These are phyloP conservation scores for Lepidotrigona ventralis DNA, from an alignment of 1,140 invertebrate genomes.

Conservation along the genomic window DNA sequence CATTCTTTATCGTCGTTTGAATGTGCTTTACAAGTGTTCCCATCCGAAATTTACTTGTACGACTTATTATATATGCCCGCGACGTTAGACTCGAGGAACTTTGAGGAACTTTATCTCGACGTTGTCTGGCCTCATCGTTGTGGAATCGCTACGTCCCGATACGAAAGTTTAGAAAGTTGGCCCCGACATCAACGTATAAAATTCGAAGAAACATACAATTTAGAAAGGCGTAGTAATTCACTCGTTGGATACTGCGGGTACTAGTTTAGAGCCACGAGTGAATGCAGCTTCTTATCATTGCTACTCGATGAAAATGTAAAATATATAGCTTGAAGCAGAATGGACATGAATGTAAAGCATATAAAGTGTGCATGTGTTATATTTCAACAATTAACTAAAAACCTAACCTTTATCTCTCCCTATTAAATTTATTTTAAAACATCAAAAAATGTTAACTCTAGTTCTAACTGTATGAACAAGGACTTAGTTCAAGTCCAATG, in stretches of 20 bases:
- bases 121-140: neutral
- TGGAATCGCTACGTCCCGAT: neutral
- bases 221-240: neutral
- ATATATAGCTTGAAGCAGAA: too few relatives aligned
- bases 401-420: too few relatives aligned
- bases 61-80: neutral
- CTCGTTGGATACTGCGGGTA: neutral
- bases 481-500: neutral
- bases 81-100: neutral
- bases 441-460: neutral
- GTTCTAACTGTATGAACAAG: neutral
- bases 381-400: too few relatives aligned
- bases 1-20: slow-evolving; percentile 25
- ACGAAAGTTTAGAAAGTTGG: neutral
- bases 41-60: slow-evolving; percentile 2
- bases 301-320: neutral
- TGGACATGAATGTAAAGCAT: too few relatives aligned
- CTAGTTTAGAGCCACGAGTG: neutral
- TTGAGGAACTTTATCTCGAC: neutral
- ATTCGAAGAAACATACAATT: too few relatives aligned
- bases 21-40: slow-evolving; percentile 8
- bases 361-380: too few relatives aligned
- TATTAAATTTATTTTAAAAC: neutral
- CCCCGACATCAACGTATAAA: neutral
- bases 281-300: neutral